Base-by-base conservation (phyloP, 2,113 vertebrate genomes). In the Smithornis capensis region DNA sequence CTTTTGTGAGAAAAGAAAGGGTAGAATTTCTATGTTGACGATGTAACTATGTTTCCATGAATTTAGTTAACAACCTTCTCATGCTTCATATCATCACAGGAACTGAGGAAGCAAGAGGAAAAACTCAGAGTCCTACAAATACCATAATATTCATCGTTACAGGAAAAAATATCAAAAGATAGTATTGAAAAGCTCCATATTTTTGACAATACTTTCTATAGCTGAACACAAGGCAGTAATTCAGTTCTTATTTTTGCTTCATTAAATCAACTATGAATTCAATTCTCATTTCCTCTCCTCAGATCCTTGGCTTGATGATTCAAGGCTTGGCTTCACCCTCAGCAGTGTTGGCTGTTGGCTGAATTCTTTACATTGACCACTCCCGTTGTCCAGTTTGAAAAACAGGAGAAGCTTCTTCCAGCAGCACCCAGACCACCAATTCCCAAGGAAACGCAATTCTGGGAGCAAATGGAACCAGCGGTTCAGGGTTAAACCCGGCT, bases 401-500 rank as follows among this genome's bases (percentile, higher is more conserved):
- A 68, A 76, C 88, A 71, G 73, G 67, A 60, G 70, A 60, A 55
- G 74, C 33, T 75, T 70, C 83, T 89, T 69, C 80, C 90, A 78
- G 78, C 56, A 92, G 80, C 52, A 69, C 9, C 59, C 3, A 67
- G 76, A 23, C 88, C 14, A 25, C 33, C 86, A 74, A 5, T 52
- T 73, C 60, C 8, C 52, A 57, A 57, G 21, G 81, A 74, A 68
- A 85, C 87, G 70, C 88, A 91, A 81, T 79, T 85, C 88, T 56
- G 13, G 63, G 35, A 89, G 67, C 73, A 85, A 94, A 92, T 2
- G 16, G 83, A 91, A 86, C 50, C 86, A 69, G 93, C 74, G 4
- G 13, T 0, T 2, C 86, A 69, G 96, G 87, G 94, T 86, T 95
- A 96, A 93, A 92, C 49, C 84, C 56, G 7, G 92, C 91, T 94